Percentiles rank a stretch among this genome's conserved stretches.
These are phyloP conservation scores for Unio delphinus DNA, from an alignment of 2,888 invertebrate species.

Conservation along the genomic window DNA sequence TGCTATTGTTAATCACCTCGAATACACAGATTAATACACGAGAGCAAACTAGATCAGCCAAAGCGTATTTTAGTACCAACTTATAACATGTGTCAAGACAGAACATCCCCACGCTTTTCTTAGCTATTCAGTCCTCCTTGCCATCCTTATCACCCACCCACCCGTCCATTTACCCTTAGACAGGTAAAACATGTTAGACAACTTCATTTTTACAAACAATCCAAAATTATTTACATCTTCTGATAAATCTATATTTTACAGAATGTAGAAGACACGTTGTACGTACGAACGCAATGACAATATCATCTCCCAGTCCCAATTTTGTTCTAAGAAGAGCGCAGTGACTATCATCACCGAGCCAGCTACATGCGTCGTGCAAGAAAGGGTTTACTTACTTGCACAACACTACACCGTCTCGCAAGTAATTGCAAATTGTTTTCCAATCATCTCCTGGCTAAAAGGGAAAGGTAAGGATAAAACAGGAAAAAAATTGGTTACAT, in stretches of 20 bases:
- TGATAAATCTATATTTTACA: too few species aligned
- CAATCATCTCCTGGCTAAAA: conserved; percentile 35
- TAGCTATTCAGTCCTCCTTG: not conserved
- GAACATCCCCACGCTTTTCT: not conserved
- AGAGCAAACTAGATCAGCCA: too few species aligned
- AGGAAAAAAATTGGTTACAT: too few species aligned
- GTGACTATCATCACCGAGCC: not conserved
- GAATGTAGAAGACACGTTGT: too few species aligned
- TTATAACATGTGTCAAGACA: not conserved
- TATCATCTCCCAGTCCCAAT: not conserved
- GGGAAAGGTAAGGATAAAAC: not conserved
- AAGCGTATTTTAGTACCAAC: too few species aligned
- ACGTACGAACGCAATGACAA: too few species aligned
- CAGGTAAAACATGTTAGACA: too few species aligned
- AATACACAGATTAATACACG: too few species aligned
- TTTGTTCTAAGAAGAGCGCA: not conserved
- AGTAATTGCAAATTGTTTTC: conserved; percentile 41
- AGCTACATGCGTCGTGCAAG: not conserved
- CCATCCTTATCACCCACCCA: conserved; percentile 11
- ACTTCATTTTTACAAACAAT: too few species aligned
- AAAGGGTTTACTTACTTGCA: conserved; percentile 61
- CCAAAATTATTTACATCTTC: too few species aligned
- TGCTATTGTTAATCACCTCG: too few species aligned
- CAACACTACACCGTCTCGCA: conserved; percentile 61
- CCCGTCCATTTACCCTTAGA: not conserved